Conservation (phyloP, 2,888 invertebrate genomes). For the Pheosia tremula region DNA sequence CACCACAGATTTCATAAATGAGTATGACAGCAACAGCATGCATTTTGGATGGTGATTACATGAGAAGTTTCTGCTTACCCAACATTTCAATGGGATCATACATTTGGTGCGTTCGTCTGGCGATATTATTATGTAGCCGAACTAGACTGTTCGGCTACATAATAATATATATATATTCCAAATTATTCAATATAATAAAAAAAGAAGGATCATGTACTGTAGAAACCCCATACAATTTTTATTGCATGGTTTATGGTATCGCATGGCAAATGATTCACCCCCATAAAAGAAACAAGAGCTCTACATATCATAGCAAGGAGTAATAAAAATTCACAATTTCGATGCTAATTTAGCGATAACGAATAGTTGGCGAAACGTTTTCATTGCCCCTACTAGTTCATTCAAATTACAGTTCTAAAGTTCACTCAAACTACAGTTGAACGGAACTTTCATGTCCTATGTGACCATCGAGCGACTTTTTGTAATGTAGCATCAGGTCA, state of each 20-base stretch:
- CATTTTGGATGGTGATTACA: no score
- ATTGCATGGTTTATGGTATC: constrained; percentile 3
- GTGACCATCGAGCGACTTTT: no score
- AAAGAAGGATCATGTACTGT: not conserved
- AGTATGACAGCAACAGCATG: no score
- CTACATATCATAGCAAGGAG: not conserved
- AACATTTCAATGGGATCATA: no score
- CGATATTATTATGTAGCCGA: no score
- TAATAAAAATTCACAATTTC: constrained; percentile 17
- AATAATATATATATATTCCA: no score
- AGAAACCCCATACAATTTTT: not conserved
- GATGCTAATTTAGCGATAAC: constrained; percentile 34
- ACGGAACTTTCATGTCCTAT: not conserved
- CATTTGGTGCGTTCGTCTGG: no score
- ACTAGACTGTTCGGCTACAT: no score
- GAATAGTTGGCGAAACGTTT: constrained; percentile 25
- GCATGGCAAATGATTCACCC: not conserved
- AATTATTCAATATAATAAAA: no score
- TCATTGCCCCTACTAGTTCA: constrained; percentile 7
- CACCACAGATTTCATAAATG: no score
- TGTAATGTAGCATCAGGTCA: no score
- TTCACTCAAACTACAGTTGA: not conserved
- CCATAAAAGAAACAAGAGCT: constrained; percentile 2
- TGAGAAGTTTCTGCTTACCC: no score
- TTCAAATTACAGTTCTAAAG: not conserved